These are phyloP conservation scores for Luscinia luscinia DNA, from an alignment of 2,797 vertebrate species.

Conservation along the genomic window DNA sequence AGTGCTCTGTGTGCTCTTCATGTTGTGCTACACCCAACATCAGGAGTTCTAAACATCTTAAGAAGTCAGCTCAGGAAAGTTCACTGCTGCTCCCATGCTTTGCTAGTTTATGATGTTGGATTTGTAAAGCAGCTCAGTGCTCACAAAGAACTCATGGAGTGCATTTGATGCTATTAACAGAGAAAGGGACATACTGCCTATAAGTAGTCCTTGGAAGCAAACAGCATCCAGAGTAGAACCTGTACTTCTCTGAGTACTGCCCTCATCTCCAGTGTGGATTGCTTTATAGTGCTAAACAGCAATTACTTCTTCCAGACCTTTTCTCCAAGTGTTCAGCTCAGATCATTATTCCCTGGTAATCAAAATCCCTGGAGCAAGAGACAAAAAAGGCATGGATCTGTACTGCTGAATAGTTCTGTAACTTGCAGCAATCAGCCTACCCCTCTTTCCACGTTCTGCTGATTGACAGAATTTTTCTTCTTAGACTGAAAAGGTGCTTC, in stretches of 20 bases:
- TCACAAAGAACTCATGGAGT: background rate
- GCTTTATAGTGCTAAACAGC: background rate
- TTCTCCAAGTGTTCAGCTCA: background rate
- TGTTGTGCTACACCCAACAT: background rate
- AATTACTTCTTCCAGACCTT: background rate
- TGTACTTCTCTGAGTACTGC: background rate
- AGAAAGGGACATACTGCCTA: background rate
- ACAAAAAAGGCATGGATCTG: background rate
- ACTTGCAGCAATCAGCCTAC: background rate
- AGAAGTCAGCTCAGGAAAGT: background rate
- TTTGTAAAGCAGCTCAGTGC: background rate
- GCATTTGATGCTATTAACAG: background rate
- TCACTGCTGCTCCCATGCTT: background rate
- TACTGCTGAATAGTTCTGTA: background rate
- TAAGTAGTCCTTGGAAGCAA: background rate
- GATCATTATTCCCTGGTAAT: background rate
- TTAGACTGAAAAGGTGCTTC: background rate
- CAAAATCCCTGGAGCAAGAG: background rate
- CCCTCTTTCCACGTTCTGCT: background rate
- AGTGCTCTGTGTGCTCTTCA: background rate
- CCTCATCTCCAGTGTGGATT: background rate
- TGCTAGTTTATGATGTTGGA: background rate
- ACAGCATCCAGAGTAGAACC: background rate
- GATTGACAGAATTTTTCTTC: background rate
- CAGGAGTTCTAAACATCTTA: background rate